Evolutionary conservation across 2,888 invertebrate species (phyloP), one percentile per base, ranked within the genome.

Genomic region (Microplitis manilae): DNA sequence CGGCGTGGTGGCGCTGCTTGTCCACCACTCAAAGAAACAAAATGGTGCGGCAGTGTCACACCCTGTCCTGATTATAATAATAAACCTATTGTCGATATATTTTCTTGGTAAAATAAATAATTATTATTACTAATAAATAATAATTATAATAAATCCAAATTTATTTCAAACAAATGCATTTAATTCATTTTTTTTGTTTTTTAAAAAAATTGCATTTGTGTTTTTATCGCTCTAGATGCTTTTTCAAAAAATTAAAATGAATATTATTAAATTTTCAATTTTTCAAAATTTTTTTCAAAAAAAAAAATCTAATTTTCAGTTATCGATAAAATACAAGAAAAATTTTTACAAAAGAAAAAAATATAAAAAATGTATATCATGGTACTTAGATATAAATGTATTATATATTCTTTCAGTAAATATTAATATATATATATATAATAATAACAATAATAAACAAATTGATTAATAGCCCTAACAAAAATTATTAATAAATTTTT

Each of bases 41-140:
- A 96, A 87, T 97, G 97, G 96, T 97, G 97, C 89, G 96, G 96
- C 77, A 94, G 95, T 81, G 93, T 93, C 80, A 92, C 92, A 82
- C 93, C 93, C 79, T 94, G 94, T 89, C 92, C 92, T 87, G 91
- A 72, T 30, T 78, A 71, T 41, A 68, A 71, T 72, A 64, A 39
- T 8, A 80, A 81, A 77, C 77, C 80, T 6, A 61, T 64, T n/a
- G 64, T 77, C 73, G 80, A 81, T 75, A 41, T 80, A 70, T 81
- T 79, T 64, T 80, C 80, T 62, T 81, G 81, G 81, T 81, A 62
- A 78, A 79, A 77, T 71, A 20, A 39, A 68, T 13, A 39, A 62
- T 17, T 6, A n/a, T 6, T 40, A n/a, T 15, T 8, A 59, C 40
- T 8, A 68, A 68, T 62, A 7, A 15, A 20, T 20, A 17, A 62